phyloP scores from a whole-genome alignment of 1,140 invertebrate genomes.

The Acromyrmex charruanus region DNA sequence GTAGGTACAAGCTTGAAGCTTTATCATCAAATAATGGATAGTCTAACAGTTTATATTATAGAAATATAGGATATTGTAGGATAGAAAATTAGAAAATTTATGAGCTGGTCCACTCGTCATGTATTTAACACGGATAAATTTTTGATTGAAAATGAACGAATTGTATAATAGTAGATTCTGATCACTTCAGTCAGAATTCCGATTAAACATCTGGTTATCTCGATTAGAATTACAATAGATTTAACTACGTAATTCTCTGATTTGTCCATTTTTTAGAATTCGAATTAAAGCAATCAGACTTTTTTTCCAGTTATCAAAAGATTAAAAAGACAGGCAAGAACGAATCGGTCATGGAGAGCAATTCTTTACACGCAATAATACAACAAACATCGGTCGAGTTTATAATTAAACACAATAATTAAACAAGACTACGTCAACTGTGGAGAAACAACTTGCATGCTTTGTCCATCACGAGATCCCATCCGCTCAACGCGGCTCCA shows the following conservation, averaged over 20 bases:
- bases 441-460: background rate
- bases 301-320: background rate
- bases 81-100: background rate
- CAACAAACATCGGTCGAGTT: background rate
- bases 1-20: background rate
- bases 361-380: background rate
- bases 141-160: too few species aligned
- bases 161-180: too few species aligned
- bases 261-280: too few species aligned
- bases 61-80: background rate
- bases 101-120: too few species aligned
- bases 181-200: too few species aligned
- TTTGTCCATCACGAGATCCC: slow-evolving; percentile 5
- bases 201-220: too few species aligned
- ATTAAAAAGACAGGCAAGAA: background rate
- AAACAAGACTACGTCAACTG: background rate
- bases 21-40: slow-evolving; percentile 15
- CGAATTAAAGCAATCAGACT: too few species aligned
- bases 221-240: too few species aligned
- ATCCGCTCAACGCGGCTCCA: slow-evolving; percentile 1
- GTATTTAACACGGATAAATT: too few species aligned
- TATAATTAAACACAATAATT: slow-evolving; percentile 9
- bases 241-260: too few species aligned
- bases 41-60: background rate
- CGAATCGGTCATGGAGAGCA: background rate